Evolutionary conservation across 1,140 invertebrate genomes (phyloP), one percentile per base, ranked within the genome.

Genomic region (Hyles euphorbiae): DNA sequence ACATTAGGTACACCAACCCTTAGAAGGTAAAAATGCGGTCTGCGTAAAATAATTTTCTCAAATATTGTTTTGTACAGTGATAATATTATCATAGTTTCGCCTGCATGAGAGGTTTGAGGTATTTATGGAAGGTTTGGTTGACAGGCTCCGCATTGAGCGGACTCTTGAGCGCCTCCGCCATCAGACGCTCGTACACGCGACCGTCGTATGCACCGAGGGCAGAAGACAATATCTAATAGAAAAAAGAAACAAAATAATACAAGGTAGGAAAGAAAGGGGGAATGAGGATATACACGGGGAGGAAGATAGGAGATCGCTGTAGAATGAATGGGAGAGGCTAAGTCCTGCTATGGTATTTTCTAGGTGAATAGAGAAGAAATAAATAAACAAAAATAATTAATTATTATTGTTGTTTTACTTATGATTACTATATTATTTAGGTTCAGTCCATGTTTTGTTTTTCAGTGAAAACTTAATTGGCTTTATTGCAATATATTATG

Each of bases 151-250:
- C 88, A 87, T 98, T 98, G 1, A 98, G 87, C 0, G 96, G 95
- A 78, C 95, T 96, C 72, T 94, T 94, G 76, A 93, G 91, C 0
- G 96, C 96, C 72, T 94, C 96, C 47, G 94, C 92, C 67, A 94
- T 96, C 7, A 98, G 88, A 65, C 95, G 92, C 73, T 96, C 92
- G 79, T 98, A 98, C 1, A 98, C 97, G 67, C 95, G 93, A 4
- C 97, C 97, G 88, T 98, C 97, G 72, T 94, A 97, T 11, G 94
- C 91, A 2, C 97, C 97, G 1, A 98, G 82, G 6, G 95, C 92
- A 5, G 96, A 98, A 45, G 91, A 89, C n/a, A 98, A 82, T 43
- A 80, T 72, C 79, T 82, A 48, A 22, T 8, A 40, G 5, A 40
- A 40, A 40, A 40, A 40, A 22, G 22, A 22, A 22, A 22, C 22